Percentiles rank a stretch among this genome's conserved stretches.
Evolutionary conservation across 2,888 invertebrate species (phyloP).

Genomic region (Synanthedon formicaeformis): DNA sequence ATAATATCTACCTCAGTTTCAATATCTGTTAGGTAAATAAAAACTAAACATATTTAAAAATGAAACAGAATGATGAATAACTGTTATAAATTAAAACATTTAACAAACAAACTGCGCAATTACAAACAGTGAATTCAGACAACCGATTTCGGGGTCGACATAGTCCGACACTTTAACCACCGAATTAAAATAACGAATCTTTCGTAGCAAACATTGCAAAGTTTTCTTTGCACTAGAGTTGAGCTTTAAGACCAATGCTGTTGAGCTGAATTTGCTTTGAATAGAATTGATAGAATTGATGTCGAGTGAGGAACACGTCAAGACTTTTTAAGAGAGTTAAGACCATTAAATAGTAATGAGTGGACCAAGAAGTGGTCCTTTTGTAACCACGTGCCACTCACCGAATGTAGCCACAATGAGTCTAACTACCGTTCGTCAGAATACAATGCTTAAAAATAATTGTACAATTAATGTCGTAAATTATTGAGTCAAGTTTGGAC

Average conservation of each 20-base stretch:
- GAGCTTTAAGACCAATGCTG: constrained; percentile 7
- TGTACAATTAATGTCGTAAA: constrained; percentile 60
- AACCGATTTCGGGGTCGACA: constrained; percentile 55
- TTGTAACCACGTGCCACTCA: constrained; percentile 63
- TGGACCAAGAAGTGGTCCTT: constrained; percentile 57
- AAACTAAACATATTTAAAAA: constrained; percentile 1
- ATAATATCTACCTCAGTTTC: too few relatives aligned
- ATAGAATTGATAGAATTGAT: constrained; percentile 4
- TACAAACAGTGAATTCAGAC: constrained; percentile 57
- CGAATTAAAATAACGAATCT: constrained; percentile 58
- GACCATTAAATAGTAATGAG: constrained; percentile 68
- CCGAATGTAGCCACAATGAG: constrained; percentile 40
- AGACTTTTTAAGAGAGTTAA: constrained; percentile 45
- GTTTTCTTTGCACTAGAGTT: constrained; percentile 2
- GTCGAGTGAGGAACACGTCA: constrained; percentile 40
- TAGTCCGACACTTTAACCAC: constrained; percentile 60
- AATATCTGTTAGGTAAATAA: too few relatives aligned
- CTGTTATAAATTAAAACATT: constrained; percentile 36
- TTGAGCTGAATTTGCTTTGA: constrained; percentile 14
- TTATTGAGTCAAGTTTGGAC: constrained; percentile 12
- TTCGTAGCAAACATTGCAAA: constrained; percentile 31
- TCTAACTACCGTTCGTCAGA: constrained; percentile 61
- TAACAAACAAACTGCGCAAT: constrained; percentile 41
- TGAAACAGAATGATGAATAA: constrained; percentile 15
- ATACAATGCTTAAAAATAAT: constrained; percentile 62